phyloP scores from a whole-genome alignment of 2,888 invertebrate genomes.

The Dugesia japonica region DNA sequence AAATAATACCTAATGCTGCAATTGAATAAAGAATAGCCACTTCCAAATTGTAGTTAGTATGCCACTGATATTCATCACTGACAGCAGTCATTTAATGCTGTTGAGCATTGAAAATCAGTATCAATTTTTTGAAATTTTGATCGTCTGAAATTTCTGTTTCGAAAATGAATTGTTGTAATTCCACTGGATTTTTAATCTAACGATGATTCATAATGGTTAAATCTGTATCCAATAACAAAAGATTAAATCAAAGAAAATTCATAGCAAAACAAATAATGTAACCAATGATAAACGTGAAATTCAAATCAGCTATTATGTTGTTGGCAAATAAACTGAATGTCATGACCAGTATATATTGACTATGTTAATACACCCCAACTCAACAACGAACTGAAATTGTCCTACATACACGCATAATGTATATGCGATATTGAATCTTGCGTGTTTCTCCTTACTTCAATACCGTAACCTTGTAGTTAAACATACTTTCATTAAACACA shows the following conservation, averaged over 20 bases:
- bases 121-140: constrained; percentile 2
- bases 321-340: constrained; percentile 13
- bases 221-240: constrained; percentile 20
- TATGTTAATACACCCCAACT: not conserved
- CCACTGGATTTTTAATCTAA: constrained; percentile 6
- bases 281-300: constrained; percentile 6
- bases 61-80: not conserved
- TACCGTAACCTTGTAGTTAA: not conserved
- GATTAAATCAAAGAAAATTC: constrained; percentile 16
- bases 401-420: not conserved
- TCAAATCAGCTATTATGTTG: constrained; percentile 20
- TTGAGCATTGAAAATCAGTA: not conserved
- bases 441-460: not conserved
- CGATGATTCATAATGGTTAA: constrained; percentile 20
- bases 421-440: not conserved
- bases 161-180: not conserved
- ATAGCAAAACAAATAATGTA: constrained; percentile 10
- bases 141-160: not conserved
- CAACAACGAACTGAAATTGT: not conserved
- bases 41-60: constrained; percentile 16
- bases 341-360: constrained; percentile 5
- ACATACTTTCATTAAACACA: not conserved
- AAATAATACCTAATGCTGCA: constrained; percentile 15
- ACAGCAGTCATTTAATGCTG: constrained; percentile 9
- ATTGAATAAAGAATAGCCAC: constrained; percentile 9